phyloP scores from a whole-genome alignment of 2,113 vertebrate genomes.

The Willisornis vidua region DNA sequence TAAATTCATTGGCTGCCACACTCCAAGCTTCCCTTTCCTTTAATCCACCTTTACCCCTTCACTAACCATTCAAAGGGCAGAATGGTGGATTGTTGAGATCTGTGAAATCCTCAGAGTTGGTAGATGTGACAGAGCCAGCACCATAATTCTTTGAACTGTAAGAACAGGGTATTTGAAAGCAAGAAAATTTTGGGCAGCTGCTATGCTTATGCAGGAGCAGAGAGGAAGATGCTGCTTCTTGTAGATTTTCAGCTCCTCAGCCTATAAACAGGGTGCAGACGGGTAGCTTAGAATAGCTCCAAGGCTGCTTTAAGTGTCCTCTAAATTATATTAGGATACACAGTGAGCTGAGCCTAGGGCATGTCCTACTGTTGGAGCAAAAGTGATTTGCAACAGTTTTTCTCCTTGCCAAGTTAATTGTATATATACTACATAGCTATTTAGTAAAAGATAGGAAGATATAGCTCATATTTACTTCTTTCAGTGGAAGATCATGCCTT shows the following conservation, averaged over 20 bases:
- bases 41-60: not conserved
- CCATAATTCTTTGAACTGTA: not conserved
- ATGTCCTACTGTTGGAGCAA: fast-evolving
- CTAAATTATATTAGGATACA: not conserved
- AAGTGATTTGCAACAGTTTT: not conserved
- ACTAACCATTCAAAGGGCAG: not conserved
- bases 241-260: not conserved
- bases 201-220: not conserved
- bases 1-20: not conserved
- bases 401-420: not conserved
- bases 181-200: not conserved
- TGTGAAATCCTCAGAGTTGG: not conserved
- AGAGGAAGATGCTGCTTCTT: not conserved
- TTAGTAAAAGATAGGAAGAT: not conserved
- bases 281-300: not conserved
- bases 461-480: not conserved
- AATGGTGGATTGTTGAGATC: not conserved
- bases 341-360: not conserved
- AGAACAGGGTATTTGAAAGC: not conserved
- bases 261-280: not conserved
- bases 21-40: not conserved
- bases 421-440: not conserved
- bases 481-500: not conserved
- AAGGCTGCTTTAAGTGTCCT: not conserved
- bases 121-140: not conserved